Conservation (phyloP, 1,140 invertebrate genomes). For the Neodiprion virginianus region DNA sequence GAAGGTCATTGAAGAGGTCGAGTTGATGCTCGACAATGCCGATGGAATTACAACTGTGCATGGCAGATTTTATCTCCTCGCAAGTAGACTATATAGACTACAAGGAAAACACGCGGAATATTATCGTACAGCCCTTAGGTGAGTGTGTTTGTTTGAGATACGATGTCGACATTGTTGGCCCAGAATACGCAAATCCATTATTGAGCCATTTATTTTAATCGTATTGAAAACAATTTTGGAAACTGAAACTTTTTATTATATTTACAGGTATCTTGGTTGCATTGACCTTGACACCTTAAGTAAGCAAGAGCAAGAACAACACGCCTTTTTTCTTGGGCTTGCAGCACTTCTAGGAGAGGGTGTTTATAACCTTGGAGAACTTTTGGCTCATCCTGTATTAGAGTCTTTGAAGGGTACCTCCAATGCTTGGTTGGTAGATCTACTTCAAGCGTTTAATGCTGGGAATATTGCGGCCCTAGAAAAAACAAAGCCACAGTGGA, state of each 20-base stretch:
- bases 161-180: too few relatives aligned
- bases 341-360: conserved; percentile 94
- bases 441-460: conserved; percentile 91
- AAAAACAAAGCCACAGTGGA: conserved; percentile 80
- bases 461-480: conserved; percentile 91
- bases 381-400: conserved; percentile 94
- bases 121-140: conserved; percentile 91
- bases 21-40: conserved; percentile 84
- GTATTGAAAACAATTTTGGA: too few relatives aligned
- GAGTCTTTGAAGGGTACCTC: conserved; percentile 82
- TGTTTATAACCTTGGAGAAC: conserved; percentile 97
- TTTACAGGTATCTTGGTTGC: conserved; percentile 85
- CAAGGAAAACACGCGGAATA: conserved; percentile 91
- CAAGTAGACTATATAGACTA: conserved; percentile 83
- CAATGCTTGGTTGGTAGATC: conserved; percentile 88
- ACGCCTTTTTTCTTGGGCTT: conserved; percentile 90
- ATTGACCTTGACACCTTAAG: conserved; percentile 76
- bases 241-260: conserved; percentile 14
- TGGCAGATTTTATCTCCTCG: conserved; percentile 93
- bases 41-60: conserved; percentile 94
- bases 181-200: too few relatives aligned
- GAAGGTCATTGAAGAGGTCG: conserved; percentile 90
- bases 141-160: background rate
- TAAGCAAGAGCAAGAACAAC: conserved; percentile 75
- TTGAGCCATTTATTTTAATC: too few relatives aligned